Evolutionary conservation across 2,888 invertebrate species (phyloP).

Genomic region (Apomyelois bistriatella): DNA sequence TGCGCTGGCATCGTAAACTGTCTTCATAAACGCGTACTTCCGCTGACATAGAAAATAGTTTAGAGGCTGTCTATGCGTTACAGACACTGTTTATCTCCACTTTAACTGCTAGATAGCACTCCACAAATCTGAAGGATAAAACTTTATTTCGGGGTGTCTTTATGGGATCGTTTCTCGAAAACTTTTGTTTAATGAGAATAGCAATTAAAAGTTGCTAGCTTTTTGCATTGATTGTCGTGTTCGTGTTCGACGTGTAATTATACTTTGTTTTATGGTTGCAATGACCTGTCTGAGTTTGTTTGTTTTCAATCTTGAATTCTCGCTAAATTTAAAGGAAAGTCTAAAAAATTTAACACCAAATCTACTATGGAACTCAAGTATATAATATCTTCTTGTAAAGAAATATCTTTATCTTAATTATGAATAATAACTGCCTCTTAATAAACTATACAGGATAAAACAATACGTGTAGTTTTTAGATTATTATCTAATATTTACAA

Average conservation of each 20-base stretch:
- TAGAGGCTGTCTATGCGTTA: slow-evolving; percentile 60
- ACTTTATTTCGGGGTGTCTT: slow-evolving; percentile 72
- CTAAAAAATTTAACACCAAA: no score
- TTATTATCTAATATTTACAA: no score
- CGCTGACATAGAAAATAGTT: slow-evolving; percentile 77
- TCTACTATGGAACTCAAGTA: no score
- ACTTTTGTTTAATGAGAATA: slow-evolving; percentile 60
- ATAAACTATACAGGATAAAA: no score
- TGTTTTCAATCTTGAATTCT: neutral
- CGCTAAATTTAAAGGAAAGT: neutral
- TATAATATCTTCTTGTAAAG: no score
- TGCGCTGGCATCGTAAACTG: slow-evolving; percentile 45
- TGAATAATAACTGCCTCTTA: no score
- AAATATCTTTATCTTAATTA: no score
- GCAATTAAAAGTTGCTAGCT: slow-evolving; percentile 56
- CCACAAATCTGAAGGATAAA: slow-evolving; percentile 73
- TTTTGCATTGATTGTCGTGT: slow-evolving; percentile 29
- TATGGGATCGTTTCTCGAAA: slow-evolving; percentile 68
- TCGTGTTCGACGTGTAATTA: neutral
- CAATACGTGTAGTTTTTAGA: no score
- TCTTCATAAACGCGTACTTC: slow-evolving; percentile 65
- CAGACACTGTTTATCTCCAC: slow-evolving; percentile 61
- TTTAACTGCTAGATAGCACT: slow-evolving; percentile 60
- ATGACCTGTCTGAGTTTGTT: slow-evolving; percentile 28
- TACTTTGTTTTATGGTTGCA: slow-evolving; percentile 27